phyloP scores from a whole-genome alignment of 2,888 invertebrate species.

The Aproaerema taeniolella region DNA sequence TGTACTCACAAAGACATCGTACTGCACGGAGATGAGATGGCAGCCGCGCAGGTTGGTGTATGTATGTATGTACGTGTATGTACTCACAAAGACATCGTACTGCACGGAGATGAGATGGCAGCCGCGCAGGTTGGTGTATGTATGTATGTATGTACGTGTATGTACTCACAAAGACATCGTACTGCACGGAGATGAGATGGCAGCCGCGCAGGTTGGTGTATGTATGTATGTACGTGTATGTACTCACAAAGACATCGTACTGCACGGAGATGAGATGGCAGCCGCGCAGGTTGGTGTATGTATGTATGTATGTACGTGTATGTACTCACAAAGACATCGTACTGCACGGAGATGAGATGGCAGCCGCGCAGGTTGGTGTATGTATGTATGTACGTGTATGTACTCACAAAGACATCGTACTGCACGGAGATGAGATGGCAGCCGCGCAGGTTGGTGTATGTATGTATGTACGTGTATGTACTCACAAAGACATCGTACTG shows the following conservation, averaged over 20 bases:
- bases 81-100: constrained; percentile 95
- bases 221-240: no score
- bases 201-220: constrained; percentile 95
- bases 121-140: constrained; percentile 93
- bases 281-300: constrained; percentile 93
- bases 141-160: no score
- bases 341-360: constrained; percentile 94
- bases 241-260: constrained; percentile 95
- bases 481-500: constrained; percentile 95
- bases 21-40: constrained; percentile 94
- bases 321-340: constrained; percentile 95
- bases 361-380: constrained; percentile 95
- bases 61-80: no score
- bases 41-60: constrained; percentile 95
- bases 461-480: no score
- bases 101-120: constrained; percentile 96
- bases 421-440: constrained; percentile 96
- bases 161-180: constrained; percentile 95
- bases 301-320: no score
- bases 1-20: constrained; percentile 95
- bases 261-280: constrained; percentile 96
- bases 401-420: constrained; percentile 95
- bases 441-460: constrained; percentile 93
- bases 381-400: no score
- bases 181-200: constrained; percentile 94